Evolutionary conservation across 1,140 invertebrate genomes (phyloP), one percentile per base, ranked within the genome.

Genomic region (Lamellibrachia luymesi): DNA sequence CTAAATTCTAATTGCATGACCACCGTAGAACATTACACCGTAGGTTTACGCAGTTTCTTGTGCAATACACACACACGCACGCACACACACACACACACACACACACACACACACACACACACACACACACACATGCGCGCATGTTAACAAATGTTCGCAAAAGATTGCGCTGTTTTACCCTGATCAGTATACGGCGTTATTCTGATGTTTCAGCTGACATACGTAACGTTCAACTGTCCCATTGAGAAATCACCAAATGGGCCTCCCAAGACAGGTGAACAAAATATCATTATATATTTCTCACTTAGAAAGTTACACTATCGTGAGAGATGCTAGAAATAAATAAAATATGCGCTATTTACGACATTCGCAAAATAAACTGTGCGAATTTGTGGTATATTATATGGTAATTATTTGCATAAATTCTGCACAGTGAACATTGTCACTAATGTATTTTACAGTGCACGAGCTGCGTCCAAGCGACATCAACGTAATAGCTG

Each of bases 401-500:
- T 56, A 56, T 56, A 13, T 1, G 38, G 0, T 22, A 80, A 80
- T 10, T 22, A 80, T 80, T 10, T 80, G 64, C 64, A 22, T 80
- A 8, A 80, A 80, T 80, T 80, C 2, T 80, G 64, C 64, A 80
- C 17, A 80, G 13, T 8, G 13, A 80, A 22, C 13, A 80, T 17
- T 80, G 2, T 4, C 25, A 22, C 17, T 22, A 80, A 10, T 80
- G 64, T 4, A 22, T 10, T 22, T 80, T 80, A 22, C 64, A 95
- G 97, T 97, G 89, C 97, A 98, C 94, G 95, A 96, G 93, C 96
- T 98, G 6, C 96, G 97, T 89, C 98, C 98, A 1, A 97, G 97
- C 17, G 98, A 98, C 95, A 98, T 98, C 89, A 97, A 98, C 93
- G 97, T 98, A 2, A 96, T 98, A 8, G 98, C 97, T 7, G 98